Evolutionary conservation across 2,888 invertebrate species (phyloP).

Genomic region (Boloria euphrosyne): DNA sequence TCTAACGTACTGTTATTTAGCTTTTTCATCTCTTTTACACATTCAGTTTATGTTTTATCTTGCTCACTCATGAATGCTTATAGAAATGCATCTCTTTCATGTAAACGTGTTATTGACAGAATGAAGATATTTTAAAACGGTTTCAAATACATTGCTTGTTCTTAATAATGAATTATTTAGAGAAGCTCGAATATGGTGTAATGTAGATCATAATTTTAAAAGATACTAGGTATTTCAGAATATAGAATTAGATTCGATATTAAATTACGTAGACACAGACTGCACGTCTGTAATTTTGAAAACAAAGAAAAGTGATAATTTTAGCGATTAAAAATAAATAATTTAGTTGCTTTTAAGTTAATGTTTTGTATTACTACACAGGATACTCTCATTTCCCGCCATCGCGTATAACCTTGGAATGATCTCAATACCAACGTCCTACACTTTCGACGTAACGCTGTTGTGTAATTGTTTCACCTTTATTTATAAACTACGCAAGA

Average conservation of each 20-base stretch:
- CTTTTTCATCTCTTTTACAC: slow-evolving; percentile 51
- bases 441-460: slow-evolving; percentile 57
- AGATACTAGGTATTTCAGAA: slow-evolving; percentile 14
- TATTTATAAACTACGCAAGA: slow-evolving; percentile 56
- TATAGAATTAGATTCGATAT: slow-evolving; percentile 42
- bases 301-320: slow-evolving; percentile 49
- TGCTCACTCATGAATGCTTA: slow-evolving; percentile 19
- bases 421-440: slow-evolving; percentile 67
- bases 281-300: slow-evolving; percentile 51
- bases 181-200: slow-evolving; percentile 14
- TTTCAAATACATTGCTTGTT: slow-evolving; percentile 49
- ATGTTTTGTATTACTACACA: slow-evolving; percentile 25
- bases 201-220: slow-evolving; percentile 39
- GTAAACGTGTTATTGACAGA: slow-evolving; percentile 61
- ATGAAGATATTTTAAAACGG: slow-evolving; percentile 43
- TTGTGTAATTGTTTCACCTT: slow-evolving; percentile 65
- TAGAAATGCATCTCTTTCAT: slow-evolving; percentile 47
- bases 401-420: slow-evolving; percentile 66
- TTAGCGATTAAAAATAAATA: slow-evolving; percentile 33
- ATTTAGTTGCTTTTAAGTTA: slow-evolving; percentile 24
- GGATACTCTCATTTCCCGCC: slow-evolving; percentile 63
- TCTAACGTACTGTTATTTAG: slow-evolving; percentile 43
- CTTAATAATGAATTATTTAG: slow-evolving; percentile 30
- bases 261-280: slow-evolving; percentile 56
- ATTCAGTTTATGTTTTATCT: slow-evolving; percentile 58